A percentile compares a stretch with the other conserved stretches of the same genome.
Evolutionary conservation across 2,113 vertebrate genomes (phyloP).

Genomic region (Todiramphus saurophagus): DNA sequence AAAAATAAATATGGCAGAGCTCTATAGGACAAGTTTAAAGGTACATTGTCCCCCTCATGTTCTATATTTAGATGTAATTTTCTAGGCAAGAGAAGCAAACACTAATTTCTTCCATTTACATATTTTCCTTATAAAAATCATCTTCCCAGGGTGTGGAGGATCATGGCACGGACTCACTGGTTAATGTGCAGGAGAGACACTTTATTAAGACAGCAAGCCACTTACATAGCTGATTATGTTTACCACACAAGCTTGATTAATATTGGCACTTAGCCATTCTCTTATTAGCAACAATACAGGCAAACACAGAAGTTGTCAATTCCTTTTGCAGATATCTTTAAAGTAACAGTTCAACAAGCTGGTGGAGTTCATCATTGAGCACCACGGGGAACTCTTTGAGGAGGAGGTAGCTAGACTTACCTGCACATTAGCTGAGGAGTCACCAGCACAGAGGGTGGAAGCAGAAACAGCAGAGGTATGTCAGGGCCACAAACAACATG

Average conservation of each 20-base stretch:
- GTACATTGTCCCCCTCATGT: not conserved
- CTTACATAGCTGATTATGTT: no score
- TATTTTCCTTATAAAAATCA: not conserved
- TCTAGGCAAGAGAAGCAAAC: not conserved
- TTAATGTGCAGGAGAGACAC: no score
- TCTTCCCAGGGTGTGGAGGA: not conserved
- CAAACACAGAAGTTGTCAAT: no score
- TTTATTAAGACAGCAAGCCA: no score
- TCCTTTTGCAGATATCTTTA: no score
- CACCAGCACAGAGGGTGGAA: not conserved
- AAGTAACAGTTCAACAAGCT: not conserved
- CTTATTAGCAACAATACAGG: no score
- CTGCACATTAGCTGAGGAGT: conserved; percentile 67
- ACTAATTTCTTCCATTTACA: not conserved
- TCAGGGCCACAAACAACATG: not conserved
- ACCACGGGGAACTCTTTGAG: conserved; percentile 79
- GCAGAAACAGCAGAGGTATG: not conserved
- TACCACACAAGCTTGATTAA: no score
- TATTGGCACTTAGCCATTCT: no score
- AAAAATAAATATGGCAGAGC: not conserved
- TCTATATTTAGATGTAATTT: not conserved
- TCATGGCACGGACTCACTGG: no score
- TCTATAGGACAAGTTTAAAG: not conserved
- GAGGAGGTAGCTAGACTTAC: conserved; percentile 73
- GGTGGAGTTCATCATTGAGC: conserved; percentile 82